Percentiles rank a stretch among this genome's conserved stretches.
These are phyloP conservation scores for Dastarcus helophoroides DNA, from an alignment of 2,888 invertebrate species.

Conservation along the genomic window DNA sequence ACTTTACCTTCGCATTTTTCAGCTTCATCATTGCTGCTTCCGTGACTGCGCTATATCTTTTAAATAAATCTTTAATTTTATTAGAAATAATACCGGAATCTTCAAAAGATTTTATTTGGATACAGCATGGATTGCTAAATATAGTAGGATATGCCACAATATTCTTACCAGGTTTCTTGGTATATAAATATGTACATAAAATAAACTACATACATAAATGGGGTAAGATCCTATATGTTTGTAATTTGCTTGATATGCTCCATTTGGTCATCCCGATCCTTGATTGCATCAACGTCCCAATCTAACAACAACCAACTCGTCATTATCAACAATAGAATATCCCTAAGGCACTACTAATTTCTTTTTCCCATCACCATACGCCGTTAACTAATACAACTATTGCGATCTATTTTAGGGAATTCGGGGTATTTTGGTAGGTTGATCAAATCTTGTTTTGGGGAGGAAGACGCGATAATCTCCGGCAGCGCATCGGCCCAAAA, in stretches of 20 bases:
- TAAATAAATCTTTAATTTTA: slow-evolving; percentile 28
- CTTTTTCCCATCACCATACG: not conserved
- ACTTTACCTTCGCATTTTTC: too few species aligned
- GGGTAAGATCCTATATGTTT: slow-evolving; percentile 51
- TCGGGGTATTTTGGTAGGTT: slow-evolving; percentile 37
- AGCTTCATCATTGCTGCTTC: slow-evolving; percentile 6
- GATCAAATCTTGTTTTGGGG: slow-evolving; percentile 43
- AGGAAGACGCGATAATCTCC: slow-evolving; percentile 36
- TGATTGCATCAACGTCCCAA: too few species aligned
- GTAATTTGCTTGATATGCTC: not conserved
- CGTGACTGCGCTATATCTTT: slow-evolving; percentile 14
- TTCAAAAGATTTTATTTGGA: slow-evolving; percentile 54
- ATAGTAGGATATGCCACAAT: slow-evolving; percentile 81
- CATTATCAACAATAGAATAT: too few species aligned
- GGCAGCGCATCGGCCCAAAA: slow-evolving; percentile 16
- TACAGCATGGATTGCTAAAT: slow-evolving; percentile 66
- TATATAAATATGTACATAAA: slow-evolving; percentile 69
- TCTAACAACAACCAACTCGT: too few species aligned
- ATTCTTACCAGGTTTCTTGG: slow-evolving; percentile 70
- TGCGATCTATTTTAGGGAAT: too few species aligned
- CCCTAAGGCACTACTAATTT: too few species aligned
- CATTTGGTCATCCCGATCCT: too few species aligned
- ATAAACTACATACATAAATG: slow-evolving; percentile 71
- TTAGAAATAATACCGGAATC: slow-evolving; percentile 36
- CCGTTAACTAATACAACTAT: too few species aligned